These are phyloP conservation scores for Enteromius paludinosus DNA, from an alignment of 2,797 vertebrate species.

Conservation along the genomic window DNA sequence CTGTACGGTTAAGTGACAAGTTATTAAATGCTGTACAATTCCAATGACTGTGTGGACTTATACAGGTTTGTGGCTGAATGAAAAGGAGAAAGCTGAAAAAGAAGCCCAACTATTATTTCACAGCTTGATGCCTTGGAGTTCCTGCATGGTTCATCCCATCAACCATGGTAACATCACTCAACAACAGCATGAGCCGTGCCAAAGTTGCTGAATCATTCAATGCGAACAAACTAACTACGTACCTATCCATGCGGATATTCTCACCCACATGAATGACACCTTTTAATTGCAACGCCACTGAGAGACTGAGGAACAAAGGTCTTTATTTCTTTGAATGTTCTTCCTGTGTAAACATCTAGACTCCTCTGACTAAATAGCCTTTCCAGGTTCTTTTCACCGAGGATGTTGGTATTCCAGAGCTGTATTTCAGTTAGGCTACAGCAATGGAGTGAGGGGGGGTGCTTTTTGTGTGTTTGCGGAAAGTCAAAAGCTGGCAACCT, in stretches of 20 bases:
- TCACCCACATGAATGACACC: slow-evolving; percentile 56
- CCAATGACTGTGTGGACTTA: background rate
- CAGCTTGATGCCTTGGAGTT: slow-evolving; percentile 45
- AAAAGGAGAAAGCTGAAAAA: slow-evolving; percentile 5
- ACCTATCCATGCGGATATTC: slow-evolving; percentile 55
- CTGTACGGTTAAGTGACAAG: background rate
- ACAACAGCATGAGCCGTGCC: slow-evolving; percentile 29
- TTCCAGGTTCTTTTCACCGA: slow-evolving; percentile 57
- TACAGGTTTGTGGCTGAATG: slow-evolving; percentile 24
- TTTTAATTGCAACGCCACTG: slow-evolving; percentile 53
- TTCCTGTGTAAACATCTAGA: slow-evolving; percentile 47
- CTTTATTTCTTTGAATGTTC: slow-evolving; percentile 48
- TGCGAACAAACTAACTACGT: slow-evolving; percentile 47
- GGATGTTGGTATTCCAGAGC: slow-evolving; percentile 63
- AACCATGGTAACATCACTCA: slow-evolving; percentile 53
- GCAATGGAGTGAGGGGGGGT: background rate
- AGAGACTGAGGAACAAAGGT: slow-evolving; percentile 53
- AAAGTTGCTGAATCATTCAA: slow-evolving; percentile 52
- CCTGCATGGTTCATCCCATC: slow-evolving; percentile 53
- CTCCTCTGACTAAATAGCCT: slow-evolving; percentile 49
- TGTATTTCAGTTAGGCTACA: slow-evolving; percentile 37
- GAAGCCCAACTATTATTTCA: slow-evolving; percentile 25
- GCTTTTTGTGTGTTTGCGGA: slow-evolving; percentile 24
- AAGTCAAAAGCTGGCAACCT: slow-evolving; percentile 56
- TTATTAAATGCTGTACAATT: background rate